Evolutionary conservation across 2,113 vertebrate species (phyloP).

Genomic region (Syngnathus typhle): DNA sequence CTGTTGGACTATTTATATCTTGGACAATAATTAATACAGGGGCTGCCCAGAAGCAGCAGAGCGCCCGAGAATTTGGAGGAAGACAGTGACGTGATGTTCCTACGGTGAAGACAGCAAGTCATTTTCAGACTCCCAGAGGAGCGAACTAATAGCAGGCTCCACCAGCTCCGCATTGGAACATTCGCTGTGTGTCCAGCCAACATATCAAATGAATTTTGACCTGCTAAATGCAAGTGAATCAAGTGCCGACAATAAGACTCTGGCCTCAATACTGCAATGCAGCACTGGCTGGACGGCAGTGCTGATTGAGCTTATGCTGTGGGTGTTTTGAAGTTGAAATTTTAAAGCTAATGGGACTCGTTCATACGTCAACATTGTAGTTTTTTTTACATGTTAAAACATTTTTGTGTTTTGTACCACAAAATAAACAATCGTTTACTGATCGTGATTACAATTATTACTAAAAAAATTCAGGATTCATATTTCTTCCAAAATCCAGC

Average conservation of each 20-base stretch:
- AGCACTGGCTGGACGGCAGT: neutral
- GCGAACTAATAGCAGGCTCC: slow-evolving; percentile 10
- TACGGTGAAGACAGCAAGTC: slow-evolving; percentile 10
- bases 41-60: slow-evolving; percentile 24
- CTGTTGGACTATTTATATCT: slow-evolving; percentile 68
- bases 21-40: slow-evolving; percentile 58
- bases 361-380: slow-evolving; percentile 1
- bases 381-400: no score
- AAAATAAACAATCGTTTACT: no score
- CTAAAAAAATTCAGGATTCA: no score
- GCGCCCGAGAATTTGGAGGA: slow-evolving; percentile 11
- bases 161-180: slow-evolving; percentile 2
- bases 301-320: slow-evolving; percentile 9
- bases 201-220: slow-evolving; percentile 23
- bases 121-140: slow-evolving; percentile 17
- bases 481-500: no score
- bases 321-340: slow-evolving; percentile 14
- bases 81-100: slow-evolving; percentile 20
- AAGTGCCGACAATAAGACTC: neutral
- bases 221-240: neutral
- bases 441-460: no score
- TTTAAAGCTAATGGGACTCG: slow-evolving; percentile 10
- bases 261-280: slow-evolving; percentile 9
- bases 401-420: no score
- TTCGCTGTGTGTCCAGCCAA: neutral